phyloP scores from a whole-genome alignment of 2,113 vertebrate species.

The Petaurus breviceps region DNA sequence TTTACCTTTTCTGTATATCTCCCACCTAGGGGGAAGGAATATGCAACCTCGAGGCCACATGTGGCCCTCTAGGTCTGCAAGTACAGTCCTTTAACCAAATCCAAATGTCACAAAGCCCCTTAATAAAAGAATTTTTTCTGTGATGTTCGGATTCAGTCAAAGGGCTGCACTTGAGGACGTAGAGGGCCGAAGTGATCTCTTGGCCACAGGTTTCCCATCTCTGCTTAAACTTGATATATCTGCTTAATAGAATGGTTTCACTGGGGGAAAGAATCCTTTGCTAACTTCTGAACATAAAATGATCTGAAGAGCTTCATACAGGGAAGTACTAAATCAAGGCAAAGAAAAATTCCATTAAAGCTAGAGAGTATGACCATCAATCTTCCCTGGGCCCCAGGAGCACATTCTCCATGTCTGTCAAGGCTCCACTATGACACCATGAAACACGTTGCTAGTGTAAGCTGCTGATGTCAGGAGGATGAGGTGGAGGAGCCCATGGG shows the following conservation, averaged over 20 bases:
- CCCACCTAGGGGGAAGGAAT: too few species aligned
- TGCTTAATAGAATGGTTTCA: not conserved
- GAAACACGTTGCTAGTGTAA: not conserved
- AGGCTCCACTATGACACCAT: accelerated
- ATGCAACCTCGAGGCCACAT: too few species aligned
- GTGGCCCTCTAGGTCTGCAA: too few species aligned
- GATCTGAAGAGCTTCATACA: not conserved
- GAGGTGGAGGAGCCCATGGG: accelerated
- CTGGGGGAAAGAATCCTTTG: not conserved
- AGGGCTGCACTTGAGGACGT: too few species aligned
- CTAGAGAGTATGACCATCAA: not conserved
- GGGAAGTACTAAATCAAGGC: not conserved
- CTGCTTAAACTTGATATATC: not conserved
- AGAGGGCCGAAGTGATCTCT: too few species aligned
- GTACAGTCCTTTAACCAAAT: too few species aligned
- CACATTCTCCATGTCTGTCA: not conserved
- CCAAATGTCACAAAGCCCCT: too few species aligned
- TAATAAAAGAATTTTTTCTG: too few species aligned
- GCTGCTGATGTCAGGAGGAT: not conserved
- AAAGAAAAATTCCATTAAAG: not conserved
- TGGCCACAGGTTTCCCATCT: too few species aligned
- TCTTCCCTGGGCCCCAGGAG: not conserved
- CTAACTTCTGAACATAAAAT: not conserved
- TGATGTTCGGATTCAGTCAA: too few species aligned
- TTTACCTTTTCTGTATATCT: not conserved